Evolutionary conservation across 2,888 invertebrate genomes (phyloP).

Genomic region (Muschampia plurimacula): DNA sequence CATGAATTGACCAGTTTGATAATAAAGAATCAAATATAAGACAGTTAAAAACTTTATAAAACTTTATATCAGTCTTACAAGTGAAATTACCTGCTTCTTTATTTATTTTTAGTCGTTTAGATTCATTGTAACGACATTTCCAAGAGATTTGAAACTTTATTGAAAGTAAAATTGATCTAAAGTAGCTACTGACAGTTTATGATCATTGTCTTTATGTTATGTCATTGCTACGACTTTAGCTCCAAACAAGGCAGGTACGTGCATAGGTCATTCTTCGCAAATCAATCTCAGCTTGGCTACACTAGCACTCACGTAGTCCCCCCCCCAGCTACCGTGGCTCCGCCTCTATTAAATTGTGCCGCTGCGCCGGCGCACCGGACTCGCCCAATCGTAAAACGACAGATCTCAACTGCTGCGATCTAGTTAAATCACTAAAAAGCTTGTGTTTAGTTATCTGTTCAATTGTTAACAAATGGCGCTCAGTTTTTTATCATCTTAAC

Average conservation of each 20-base stretch:
- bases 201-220: background rate
- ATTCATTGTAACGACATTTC: background rate
- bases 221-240: background rate
- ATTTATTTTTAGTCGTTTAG: background rate
- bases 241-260: background rate
- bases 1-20: no score
- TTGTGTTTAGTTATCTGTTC: background rate
- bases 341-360: constrained; percentile 72
- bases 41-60: no score
- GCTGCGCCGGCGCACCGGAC: constrained; percentile 65
- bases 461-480: background rate
- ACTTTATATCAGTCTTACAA: no score
- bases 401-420: constrained; percentile 63
- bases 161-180: background rate
- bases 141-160: background rate
- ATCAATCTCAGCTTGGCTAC: constrained; percentile 16
- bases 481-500: background rate
- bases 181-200: background rate
- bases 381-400: constrained; percentile 73
- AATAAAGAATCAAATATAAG: no score
- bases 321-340: constrained; percentile 63
- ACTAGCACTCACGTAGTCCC: background rate
- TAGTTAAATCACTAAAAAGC: constrained; percentile 48
- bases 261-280: constrained; percentile 6
- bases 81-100: background rate